Evolutionary conservation across 1,140 invertebrate genomes (phyloP).

Genomic region (Idris sp.): DNA sequence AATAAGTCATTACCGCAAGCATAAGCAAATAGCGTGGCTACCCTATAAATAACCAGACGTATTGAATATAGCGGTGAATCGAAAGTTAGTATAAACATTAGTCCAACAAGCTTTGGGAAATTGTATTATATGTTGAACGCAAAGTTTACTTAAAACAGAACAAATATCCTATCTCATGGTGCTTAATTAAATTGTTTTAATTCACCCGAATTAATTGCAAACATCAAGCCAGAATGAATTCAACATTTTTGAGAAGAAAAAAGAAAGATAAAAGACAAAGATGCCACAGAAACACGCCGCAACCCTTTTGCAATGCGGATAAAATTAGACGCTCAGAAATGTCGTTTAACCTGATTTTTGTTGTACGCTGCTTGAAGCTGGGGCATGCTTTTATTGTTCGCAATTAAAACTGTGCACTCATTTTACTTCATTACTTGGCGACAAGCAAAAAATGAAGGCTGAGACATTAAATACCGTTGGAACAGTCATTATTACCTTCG

Average conservation of each 20-base stretch:
- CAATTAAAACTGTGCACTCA: slow-evolving; percentile 54
- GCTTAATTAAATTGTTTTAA: slow-evolving; percentile 22
- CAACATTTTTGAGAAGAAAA: slow-evolving; percentile 12
- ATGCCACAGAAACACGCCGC: slow-evolving; percentile 38
- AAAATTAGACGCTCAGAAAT: slow-evolving; percentile 30
- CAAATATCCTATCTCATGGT: slow-evolving; percentile 9
- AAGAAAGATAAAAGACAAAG: too few relatives aligned
- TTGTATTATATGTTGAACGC: slow-evolving; percentile 2
- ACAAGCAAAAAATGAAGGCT: slow-evolving; percentile 26
- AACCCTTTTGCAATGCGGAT: slow-evolving; percentile 12
- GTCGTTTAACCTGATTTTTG: slow-evolving; percentile 44
- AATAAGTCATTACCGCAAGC: neutral
- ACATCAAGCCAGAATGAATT: slow-evolving; percentile 8
- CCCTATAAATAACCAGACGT: slow-evolving; percentile 3
- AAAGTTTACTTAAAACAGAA: slow-evolving; percentile 7
- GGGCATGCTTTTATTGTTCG: slow-evolving; percentile 49
- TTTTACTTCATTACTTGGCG: slow-evolving; percentile 53
- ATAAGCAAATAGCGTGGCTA: neutral
- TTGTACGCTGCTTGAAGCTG: too few relatives aligned
- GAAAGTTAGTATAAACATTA: slow-evolving; percentile 16
- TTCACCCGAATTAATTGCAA: slow-evolving; percentile 27
- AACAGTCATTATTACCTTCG: slow-evolving; percentile 42
- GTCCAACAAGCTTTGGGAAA: slow-evolving; percentile 4
- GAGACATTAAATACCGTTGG: slow-evolving; percentile 53
- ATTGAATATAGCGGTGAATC: neutral